phyloP scores from a whole-genome alignment of 2,888 invertebrate species.

The Leucozona laternaria region DNA sequence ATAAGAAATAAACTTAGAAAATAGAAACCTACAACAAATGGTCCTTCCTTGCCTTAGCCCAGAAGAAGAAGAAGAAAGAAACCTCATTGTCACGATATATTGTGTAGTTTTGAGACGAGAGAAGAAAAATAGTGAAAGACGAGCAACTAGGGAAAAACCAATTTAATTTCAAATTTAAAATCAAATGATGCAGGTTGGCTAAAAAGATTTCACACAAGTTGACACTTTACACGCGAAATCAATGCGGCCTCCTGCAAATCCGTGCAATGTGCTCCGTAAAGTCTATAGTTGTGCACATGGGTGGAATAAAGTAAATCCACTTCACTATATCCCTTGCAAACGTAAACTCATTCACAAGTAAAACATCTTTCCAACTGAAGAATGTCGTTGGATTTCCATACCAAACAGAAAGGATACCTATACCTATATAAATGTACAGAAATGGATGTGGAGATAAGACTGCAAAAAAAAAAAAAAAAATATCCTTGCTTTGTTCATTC shows the following conservation, averaged over 20 bases:
- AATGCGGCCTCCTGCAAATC: slow-evolving; percentile 37
- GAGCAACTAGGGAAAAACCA: slow-evolving; percentile 44
- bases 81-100: slow-evolving; percentile 33
- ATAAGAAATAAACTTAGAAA: slow-evolving; percentile 43
- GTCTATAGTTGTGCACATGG: slow-evolving; percentile 32
- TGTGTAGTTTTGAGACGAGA: slow-evolving; percentile 25
- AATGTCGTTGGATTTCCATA: slow-evolving; percentile 62
- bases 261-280: slow-evolving; percentile 17
- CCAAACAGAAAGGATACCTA: slow-evolving; percentile 35
- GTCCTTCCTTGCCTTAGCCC: not conserved
- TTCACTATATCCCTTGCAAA: slow-evolving; percentile 36
- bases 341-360: slow-evolving; percentile 53
- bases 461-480: not conserved
- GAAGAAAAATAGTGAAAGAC: not conserved
- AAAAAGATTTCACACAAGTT: slow-evolving; percentile 65
- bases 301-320: slow-evolving; percentile 24
- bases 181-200: slow-evolving; percentile 58
- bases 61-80: not conserved
- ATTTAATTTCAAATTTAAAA: slow-evolving; percentile 68
- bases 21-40: slow-evolving; percentile 46
- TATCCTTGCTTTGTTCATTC: slow-evolving; percentile 31
- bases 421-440: not conserved
- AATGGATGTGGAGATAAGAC: not conserved
- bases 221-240: slow-evolving; percentile 59
- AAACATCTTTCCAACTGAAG: slow-evolving; percentile 42